Evolutionary conservation across 2,888 invertebrate species (phyloP).

Genomic region (Scelioninae gen. 1): DNA sequence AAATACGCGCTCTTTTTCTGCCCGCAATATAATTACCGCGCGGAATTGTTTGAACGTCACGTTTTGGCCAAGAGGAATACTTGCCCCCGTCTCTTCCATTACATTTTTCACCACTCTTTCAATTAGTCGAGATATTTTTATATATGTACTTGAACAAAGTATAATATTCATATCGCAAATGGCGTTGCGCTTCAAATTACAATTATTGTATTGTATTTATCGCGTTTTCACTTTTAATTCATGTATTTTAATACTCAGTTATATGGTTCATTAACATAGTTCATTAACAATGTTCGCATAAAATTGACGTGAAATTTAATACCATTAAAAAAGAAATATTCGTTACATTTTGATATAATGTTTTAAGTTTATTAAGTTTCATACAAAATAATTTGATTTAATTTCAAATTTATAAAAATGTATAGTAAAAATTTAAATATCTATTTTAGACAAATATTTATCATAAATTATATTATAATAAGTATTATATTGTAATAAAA

Average conservation of each 20-base stretch:
- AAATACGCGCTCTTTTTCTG: constrained; percentile 52
- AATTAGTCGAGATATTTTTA: constrained; percentile 36
- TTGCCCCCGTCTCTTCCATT: not conserved
- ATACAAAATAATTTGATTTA: too few species aligned
- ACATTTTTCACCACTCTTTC: constrained; percentile 35
- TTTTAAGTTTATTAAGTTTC: too few species aligned
- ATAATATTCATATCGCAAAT: constrained; percentile 23
- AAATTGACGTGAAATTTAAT: too few species aligned
- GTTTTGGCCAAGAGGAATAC: constrained; percentile 42
- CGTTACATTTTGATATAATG: too few species aligned
- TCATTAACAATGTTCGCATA: too few species aligned
- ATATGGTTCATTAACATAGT: not conserved
- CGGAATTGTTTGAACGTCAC: constrained; percentile 43
- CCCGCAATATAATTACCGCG: constrained; percentile 52
- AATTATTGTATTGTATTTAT: constrained; percentile 5
- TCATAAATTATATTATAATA: too few species aligned
- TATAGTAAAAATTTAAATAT: too few species aligned
- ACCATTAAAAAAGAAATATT: too few species aligned
- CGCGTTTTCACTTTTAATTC: constrained; percentile 21
- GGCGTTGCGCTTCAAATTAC: constrained; percentile 14
- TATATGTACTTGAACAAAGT: constrained; percentile 44
- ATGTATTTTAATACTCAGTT: constrained; percentile 20
- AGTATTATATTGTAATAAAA: too few species aligned
- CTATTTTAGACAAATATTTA: too few species aligned
- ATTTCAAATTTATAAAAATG: too few species aligned